Base-by-base conservation (phyloP, 1,140 invertebrate species). In the Chrysoperla carnea region DNA sequence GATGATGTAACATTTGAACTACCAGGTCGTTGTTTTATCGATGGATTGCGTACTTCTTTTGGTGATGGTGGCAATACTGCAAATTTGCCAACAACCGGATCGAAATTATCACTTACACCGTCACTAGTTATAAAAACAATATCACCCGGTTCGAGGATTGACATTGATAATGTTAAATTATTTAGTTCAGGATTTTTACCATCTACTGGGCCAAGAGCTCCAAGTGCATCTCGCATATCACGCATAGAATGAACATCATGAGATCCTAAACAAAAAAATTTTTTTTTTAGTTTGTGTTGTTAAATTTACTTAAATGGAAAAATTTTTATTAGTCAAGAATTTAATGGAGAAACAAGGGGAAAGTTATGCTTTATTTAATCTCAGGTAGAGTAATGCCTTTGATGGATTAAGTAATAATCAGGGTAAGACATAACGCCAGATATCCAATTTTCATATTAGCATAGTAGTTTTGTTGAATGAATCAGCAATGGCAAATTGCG, bases 91-190 rank as follows among this genome's bases (percentile, higher is more conserved):
- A 93, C 89, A 36, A 92, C 88, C 2, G 89, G 90, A 66, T 93
- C 89, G 60, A 92, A 90, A 58, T 93, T 93, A 55, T 93, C 89
- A 8, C 84, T 88, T 23, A 93, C 76, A n/a, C 89, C 89, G 58
- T 93, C 89, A 12, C 82, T 86, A 1, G 87, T 89, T 9, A 94
- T 68, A 57, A 91, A 88, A 29, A 94, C 81, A 48, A 92, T 78
- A 58, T 93, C 90, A 8, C 82, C 85, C 31, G 70, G 60, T 40
- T 88, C 81, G 14, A 86, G 71, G 46, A 87, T 76, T 1, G 84
- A 92, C 70, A 94, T 75, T 0, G 86, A 85, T 49, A 88, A 81
- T 0, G 89, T 93, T 9, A 94, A 66, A 63, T 93, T 93, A 51
- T 84, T 85, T 28, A 93, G 63, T 66, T 94, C 89, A 1, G 89